Base-by-base conservation (phyloP, 2,113 vertebrate species). In the Vicugna pacos region DNA sequence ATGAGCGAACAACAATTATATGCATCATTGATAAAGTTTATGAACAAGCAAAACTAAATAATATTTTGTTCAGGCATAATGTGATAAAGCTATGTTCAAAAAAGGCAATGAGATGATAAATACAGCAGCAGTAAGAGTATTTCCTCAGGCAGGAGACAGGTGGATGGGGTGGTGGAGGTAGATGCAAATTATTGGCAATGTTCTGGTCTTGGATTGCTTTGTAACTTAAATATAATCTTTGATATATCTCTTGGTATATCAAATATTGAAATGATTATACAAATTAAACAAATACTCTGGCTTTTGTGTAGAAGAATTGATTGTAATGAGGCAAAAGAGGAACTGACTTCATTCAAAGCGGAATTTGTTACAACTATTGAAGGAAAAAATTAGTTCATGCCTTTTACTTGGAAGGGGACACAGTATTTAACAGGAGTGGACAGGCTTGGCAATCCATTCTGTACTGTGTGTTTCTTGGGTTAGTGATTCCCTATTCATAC, bases 21-120 rank as follows among this genome's bases (percentile, higher is more conserved):
- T 73, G 80, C 62, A 93, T 83, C 89, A 90, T 42, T 94, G 89
- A 92, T 87, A 72, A 92, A 95, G 69, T 94, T 94, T 94, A 95
- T 86, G 90, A 62, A 92, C 13, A 84, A 94, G 7, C 30, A 48
- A 92, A 83, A 76, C 76, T 24, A 89, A 79, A 48, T 84, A 84
- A 48, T 85, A 79, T 52, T 84, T 92, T 89, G 8, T 73, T 92
- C 32, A 80, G 84, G 28, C 38, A 79, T 67, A 84, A 42, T 85
- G 26, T 79, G 79, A 89, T 65, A 79, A 84, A 89, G 92, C 46
- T 58, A 10, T 89, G 48, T 65, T 65, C 48, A 80, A 17, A 84
- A 92, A 92, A 89, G 70, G 48, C 38, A 80, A 92, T 84, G 13
- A 56, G 38, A 73, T 72, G 54, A 65, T 89, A 89, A 70, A 83